Base-by-base conservation (phyloP, 2,113 vertebrate genomes). In the Megaceryle torquata region DNA sequence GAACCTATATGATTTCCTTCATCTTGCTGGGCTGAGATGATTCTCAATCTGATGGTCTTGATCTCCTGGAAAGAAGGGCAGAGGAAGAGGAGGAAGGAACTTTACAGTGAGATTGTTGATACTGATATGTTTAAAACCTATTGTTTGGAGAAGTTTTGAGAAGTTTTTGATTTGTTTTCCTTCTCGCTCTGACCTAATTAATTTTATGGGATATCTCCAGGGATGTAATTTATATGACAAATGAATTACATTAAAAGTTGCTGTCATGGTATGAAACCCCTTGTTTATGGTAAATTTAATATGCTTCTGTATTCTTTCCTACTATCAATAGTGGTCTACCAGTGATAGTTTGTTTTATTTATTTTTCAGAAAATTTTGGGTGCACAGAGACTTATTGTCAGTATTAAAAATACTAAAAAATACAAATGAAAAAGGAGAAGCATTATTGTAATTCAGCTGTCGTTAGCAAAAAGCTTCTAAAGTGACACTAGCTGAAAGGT, bases 161-260 rank as follows among this genome's bases (percentile, higher is more conserved):
- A 96, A 93, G 82, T 96, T 96, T 92, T 93, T 8, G 2, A 56
- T 91, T 94, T 94, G 70, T 96, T 97, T 97, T 95, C 29, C 61
- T 95, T 95, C 61, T 81, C 64, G 87, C 53, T 95, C 85, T 94
- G 94, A 79, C 89, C 89, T 94, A 94, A 96, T 95, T 96, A 93
- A 93, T 95, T 96, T 96, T 94, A 91, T 70, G 81, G 84, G 74
- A 31, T 85, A 69, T 96, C 94, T 64, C 60, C 72, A 86, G 48
- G 82, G 92, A 83, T 29, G 2, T 83, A 91, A 91, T 96, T 97
- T 96, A 83, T 94, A 81, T 91, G 93, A 95, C 85, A 96, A 95
- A 91, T 82, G 24, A 96, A 94, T 96, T 96, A 83, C 64, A 83
- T 83, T 95, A 87, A 33, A 95, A 96, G 71, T 95, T 92, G 48